These are phyloP conservation scores for Anarsia innoxiella DNA, from an alignment of 2,888 invertebrate species.

Conservation along the genomic window DNA sequence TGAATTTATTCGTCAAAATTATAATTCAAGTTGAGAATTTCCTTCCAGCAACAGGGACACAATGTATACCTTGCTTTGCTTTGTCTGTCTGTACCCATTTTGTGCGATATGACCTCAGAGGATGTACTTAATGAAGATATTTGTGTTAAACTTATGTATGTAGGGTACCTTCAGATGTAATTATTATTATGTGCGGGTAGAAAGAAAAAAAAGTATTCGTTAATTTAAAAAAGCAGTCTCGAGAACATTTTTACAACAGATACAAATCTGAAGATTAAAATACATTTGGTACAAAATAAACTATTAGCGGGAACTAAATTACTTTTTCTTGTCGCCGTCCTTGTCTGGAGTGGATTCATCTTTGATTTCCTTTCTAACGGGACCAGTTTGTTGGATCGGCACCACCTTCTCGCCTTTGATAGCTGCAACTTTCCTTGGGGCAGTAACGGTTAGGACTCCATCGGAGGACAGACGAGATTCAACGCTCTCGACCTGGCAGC, in stretches of 20 bases:
- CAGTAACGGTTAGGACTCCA: conserved; percentile 80
- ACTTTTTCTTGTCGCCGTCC: conserved; percentile 2
- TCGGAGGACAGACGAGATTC: conserved; percentile 82
- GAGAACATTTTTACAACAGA: not conserved
- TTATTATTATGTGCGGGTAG: no score
- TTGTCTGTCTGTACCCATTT: no score
- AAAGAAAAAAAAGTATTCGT: not conserved
- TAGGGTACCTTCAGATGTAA: no score
- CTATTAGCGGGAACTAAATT: not conserved
- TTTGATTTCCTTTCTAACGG: conserved; percentile 42
- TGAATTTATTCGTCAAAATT: no score
- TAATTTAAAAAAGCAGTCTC: not conserved
- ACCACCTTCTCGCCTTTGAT: conserved; percentile 36
- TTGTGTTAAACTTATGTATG: no score
- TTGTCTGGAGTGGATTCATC: conserved; percentile 38
- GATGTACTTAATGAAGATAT: no score
- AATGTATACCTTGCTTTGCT: no score
- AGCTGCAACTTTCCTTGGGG: conserved; percentile 56
- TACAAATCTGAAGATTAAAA: not conserved
- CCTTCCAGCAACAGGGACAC: no score
- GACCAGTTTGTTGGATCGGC: conserved; percentile 44
- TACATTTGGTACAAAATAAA: not conserved
- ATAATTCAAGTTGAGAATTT: no score
- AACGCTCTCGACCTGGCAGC: conserved; percentile 78
- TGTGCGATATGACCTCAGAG: no score